These are phyloP conservation scores for Chloropsis cyanopogon DNA, from an alignment of 2,113 vertebrate genomes.

Conservation along the genomic window DNA sequence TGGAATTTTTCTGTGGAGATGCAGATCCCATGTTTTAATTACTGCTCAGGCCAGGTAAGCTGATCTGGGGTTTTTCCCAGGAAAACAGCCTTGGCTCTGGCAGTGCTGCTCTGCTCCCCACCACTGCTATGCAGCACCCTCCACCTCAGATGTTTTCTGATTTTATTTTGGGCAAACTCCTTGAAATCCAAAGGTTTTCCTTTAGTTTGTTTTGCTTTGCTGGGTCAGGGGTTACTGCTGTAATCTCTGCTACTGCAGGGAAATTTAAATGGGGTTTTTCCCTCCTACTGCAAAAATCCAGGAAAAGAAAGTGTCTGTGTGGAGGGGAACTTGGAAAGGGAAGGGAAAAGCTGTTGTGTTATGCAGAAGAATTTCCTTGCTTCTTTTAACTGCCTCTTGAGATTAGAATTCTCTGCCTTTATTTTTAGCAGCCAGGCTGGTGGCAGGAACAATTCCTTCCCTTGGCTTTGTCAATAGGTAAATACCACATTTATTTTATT, in stretches of 20 bases:
- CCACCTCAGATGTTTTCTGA: neutral
- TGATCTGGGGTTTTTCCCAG: neutral
- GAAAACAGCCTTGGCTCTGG: neutral
- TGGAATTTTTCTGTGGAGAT: neutral
- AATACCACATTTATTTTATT: neutral
- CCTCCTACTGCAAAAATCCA: neutral
- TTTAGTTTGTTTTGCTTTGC: neutral
- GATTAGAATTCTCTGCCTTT: neutral
- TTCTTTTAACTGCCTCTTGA: conserved; percentile 6
- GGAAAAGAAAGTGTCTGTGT: neutral
- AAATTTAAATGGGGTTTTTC: neutral
- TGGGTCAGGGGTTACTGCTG: neutral
- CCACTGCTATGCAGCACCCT: neutral
- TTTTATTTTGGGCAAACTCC: neutral
- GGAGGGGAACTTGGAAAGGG: neutral
- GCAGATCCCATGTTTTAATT: neutral
- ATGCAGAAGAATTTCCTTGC: neutral
- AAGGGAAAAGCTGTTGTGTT: neutral
- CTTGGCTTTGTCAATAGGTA: conserved; percentile 1
- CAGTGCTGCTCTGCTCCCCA: neutral
- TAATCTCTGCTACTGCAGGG: neutral
- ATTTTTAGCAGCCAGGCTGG: conserved; percentile 20
- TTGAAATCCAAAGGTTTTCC: neutral
- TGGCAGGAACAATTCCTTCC: neutral
- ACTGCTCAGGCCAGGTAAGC: neutral